Evolutionary conservation across 2,797 vertebrate genomes (phyloP).

Genomic region (Enoplosus armatus): DNA sequence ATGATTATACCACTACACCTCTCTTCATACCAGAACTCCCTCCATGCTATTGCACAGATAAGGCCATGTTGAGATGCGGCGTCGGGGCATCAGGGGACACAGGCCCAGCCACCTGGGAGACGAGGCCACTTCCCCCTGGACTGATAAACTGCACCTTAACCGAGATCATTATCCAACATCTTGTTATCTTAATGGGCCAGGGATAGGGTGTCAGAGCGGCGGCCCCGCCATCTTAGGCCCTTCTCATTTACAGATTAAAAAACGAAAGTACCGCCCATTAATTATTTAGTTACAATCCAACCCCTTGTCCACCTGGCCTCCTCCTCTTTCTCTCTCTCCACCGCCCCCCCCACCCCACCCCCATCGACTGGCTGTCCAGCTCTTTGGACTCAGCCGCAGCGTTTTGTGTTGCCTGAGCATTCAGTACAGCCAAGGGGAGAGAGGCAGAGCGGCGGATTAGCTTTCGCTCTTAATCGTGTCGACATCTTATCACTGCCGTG

Average conservation of each 20-base stretch:
- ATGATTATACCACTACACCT: neutral
- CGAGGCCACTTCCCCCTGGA: conserved; percentile 64
- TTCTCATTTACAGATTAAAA: conserved; percentile 97
- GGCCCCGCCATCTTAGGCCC: conserved; percentile 74
- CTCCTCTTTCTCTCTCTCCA: conserved; percentile 43
- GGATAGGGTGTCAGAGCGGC: conserved; percentile 84
- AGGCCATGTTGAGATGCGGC: conserved; percentile 39
- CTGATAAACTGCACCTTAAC: conserved; percentile 80
- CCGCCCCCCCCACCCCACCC: conserved; percentile 31
- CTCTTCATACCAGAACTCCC: conserved; percentile 12
- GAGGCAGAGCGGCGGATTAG: conserved; percentile 83
- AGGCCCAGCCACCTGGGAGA: conserved; percentile 67
- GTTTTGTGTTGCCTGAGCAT: conserved; percentile 88
- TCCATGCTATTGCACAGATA: conserved; percentile 30
- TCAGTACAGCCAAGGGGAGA: conserved; percentile 81
- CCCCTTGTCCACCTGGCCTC: conserved; percentile 68
- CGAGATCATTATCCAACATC: conserved; percentile 85
- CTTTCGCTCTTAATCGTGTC: conserved; percentile 94
- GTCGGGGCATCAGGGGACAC: conserved; percentile 46
- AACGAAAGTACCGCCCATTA: conserved; percentile 88
- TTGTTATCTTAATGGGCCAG: conserved; percentile 94
- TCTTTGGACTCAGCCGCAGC: conserved; percentile 63
- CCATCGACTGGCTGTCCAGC: conserved; percentile 56
- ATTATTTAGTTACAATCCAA: conserved; percentile 85
- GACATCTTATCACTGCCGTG: conserved; percentile 90